These are phyloP conservation scores for Ochotona princeps DNA, from an alignment of 2,113 vertebrate species.

Conservation along the genomic window DNA sequence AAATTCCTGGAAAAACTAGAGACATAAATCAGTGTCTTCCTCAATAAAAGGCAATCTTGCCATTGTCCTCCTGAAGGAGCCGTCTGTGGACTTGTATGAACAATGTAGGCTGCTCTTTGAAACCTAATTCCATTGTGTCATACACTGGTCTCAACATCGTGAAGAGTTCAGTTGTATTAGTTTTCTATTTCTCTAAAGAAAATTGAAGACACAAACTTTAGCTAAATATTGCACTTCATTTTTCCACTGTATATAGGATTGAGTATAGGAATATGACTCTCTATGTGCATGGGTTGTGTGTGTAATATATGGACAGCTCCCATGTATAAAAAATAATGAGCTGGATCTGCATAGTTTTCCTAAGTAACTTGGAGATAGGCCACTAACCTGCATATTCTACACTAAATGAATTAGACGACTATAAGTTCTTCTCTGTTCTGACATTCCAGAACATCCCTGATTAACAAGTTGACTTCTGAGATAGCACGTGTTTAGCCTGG, in stretches of 20 bases:
- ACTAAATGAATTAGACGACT: neutral
- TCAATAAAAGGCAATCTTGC: slow-evolving; percentile 16
- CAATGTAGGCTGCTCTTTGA: neutral
- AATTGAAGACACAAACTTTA: neutral
- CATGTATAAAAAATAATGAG: neutral
- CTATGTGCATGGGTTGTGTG: neutral
- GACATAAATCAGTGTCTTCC: slow-evolving; percentile 25
- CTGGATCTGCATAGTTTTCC: neutral
- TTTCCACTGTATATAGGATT: neutral
- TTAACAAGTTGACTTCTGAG: neutral
- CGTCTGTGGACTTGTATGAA: neutral
- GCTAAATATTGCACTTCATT: neutral
- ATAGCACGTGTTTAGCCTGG: too few relatives aligned
- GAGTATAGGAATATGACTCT: neutral
- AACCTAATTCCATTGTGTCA: neutral
- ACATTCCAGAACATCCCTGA: neutral
- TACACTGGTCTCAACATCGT: neutral
- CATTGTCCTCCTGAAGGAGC: neutral
- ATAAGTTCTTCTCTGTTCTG: neutral
- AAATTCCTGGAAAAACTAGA: slow-evolving; percentile 21
- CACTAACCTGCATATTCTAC: neutral
- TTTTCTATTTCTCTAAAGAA: neutral
- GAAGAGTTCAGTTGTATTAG: neutral
- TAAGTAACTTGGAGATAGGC: neutral
- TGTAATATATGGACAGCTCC: neutral